phyloP scores from a whole-genome alignment of 2,888 invertebrate species.

The Acrocyrtus sp. region DNA sequence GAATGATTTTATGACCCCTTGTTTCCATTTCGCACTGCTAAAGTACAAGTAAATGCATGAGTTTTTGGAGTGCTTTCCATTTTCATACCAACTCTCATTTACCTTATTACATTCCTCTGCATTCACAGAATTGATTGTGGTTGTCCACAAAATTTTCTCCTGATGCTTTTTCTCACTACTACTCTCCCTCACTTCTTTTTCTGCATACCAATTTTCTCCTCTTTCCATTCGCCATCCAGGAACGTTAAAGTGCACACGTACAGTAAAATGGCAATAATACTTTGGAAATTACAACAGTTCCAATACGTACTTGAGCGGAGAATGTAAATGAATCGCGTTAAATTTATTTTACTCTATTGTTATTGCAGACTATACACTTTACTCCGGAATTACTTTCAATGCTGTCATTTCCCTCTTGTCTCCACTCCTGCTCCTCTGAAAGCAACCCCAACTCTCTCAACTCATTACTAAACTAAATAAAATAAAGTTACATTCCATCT shows the following conservation, averaged over 20 bases:
- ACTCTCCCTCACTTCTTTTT: neutral
- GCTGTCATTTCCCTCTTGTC: neutral
- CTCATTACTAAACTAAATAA: neutral
- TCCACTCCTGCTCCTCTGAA: neutral
- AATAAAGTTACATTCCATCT: no score
- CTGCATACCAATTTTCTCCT: conserved; percentile 33
- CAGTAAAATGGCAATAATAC: conserved; percentile 22
- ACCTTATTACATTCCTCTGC: neutral
- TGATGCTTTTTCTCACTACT: conserved; percentile 24
- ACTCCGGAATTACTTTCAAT: neutral
- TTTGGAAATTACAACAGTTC: conserved; percentile 11
- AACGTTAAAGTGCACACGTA: neutral
- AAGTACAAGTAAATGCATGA: neutral
- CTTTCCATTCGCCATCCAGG: neutral
- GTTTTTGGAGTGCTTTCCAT: neutral
- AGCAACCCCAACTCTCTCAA: neutral
- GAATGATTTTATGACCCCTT: conserved; percentile 47
- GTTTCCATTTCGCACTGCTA: conserved; percentile 31
- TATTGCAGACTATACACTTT: conserved; percentile 8
- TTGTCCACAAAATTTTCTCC: conserved; percentile 41
- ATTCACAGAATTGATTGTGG: conserved; percentile 38
- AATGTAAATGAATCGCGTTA: conserved; percentile 21
- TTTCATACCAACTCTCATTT: neutral
- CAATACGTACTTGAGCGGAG: conserved; percentile 15
- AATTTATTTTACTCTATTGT: conserved; percentile 27